Percentiles rank a stretch among this genome's conserved stretches.
phyloP scores from a whole-genome alignment of 2,797 vertebrate genomes.

The Schizopygopsis pylzovi region DNA sequence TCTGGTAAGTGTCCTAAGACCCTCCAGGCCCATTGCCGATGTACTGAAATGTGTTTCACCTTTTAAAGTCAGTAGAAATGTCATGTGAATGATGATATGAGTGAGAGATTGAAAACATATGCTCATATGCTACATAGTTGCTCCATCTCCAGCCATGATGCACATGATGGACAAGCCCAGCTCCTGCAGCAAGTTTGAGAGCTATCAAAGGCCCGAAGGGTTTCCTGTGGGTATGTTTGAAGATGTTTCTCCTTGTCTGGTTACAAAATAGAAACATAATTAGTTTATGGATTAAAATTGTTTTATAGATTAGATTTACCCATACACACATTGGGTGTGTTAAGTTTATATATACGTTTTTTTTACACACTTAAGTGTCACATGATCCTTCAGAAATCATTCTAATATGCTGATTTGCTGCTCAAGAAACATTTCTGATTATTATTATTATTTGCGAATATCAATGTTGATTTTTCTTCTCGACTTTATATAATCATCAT shows the following conservation, averaged over 20 bases:
- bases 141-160: constrained; percentile 81
- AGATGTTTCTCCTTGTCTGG: constrained; percentile 18
- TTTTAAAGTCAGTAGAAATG: background rate
- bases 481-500: background rate
- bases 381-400: background rate
- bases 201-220: constrained; percentile 81
- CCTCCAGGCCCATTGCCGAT: constrained; percentile 36
- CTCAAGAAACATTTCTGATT: background rate
- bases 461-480: background rate
- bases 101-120: constrained; percentile 10
- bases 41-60: background rate
- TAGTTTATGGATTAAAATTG: background rate
- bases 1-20: constrained; percentile 79
- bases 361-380: background rate
- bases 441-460: background rate
- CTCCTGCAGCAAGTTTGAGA: constrained; percentile 82
- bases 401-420: background rate
- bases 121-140: constrained; percentile 65
- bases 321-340: background rate
- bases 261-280: background rate
- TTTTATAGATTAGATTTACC: background rate
- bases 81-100: background rate
- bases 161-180: constrained; percentile 83
- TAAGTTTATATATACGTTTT: background rate
- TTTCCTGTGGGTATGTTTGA: constrained; percentile 80